Evolutionary conservation across 30 jellyfish, hydroid and myxozoan genomes (phyloP).

Genomic region (Aurelia sp.): DNA sequence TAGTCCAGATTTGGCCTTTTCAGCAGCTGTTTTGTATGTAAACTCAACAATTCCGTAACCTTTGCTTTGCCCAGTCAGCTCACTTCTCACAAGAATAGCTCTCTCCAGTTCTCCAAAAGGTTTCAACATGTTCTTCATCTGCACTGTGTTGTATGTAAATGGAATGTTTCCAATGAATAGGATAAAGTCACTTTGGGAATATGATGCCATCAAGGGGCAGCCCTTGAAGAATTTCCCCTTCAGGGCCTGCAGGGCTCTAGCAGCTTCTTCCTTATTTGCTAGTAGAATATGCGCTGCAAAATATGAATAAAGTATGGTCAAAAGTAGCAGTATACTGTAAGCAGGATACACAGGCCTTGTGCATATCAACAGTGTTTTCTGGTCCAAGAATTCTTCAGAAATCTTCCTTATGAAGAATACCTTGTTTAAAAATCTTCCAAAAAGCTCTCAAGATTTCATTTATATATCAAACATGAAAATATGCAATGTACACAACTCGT

Average conservation of each 20-base stretch:
- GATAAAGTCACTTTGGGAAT: slow-evolving; percentile 63
- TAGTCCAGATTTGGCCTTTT: slow-evolving; percentile 37
- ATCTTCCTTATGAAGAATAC: no score
- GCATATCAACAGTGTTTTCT: no score
- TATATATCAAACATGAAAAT: no score
- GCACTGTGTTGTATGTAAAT: slow-evolving; percentile 25
- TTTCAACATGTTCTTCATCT: slow-evolving; percentile 51
- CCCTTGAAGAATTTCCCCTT: slow-evolving; percentile 55
- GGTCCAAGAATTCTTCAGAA: no score
- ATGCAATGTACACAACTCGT: no score
- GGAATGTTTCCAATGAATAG: slow-evolving; percentile 85
- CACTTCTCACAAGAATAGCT: slow-evolving; percentile 57
- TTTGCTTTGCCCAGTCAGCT: slow-evolving; percentile 74
- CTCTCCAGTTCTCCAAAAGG: slow-evolving; percentile 76
- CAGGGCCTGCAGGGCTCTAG: slow-evolving; percentile 25
- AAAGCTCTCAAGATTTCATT: no score
- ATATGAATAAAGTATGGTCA: not conserved
- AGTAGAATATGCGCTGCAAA: slow-evolving; percentile 63
- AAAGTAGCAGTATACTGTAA: not conserved
- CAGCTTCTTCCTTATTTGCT: slow-evolving; percentile 62
- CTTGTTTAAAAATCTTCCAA: no score
- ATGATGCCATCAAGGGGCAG: slow-evolving; percentile 25
- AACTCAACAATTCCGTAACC: slow-evolving; percentile 93
- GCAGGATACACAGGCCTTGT: no score
- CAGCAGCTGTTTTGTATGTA: slow-evolving; percentile 36